Evolutionary conservation across 2,888 invertebrate species (phyloP), one percentile per base, ranked within the genome.

Genomic region (Papilio demoleus): DNA sequence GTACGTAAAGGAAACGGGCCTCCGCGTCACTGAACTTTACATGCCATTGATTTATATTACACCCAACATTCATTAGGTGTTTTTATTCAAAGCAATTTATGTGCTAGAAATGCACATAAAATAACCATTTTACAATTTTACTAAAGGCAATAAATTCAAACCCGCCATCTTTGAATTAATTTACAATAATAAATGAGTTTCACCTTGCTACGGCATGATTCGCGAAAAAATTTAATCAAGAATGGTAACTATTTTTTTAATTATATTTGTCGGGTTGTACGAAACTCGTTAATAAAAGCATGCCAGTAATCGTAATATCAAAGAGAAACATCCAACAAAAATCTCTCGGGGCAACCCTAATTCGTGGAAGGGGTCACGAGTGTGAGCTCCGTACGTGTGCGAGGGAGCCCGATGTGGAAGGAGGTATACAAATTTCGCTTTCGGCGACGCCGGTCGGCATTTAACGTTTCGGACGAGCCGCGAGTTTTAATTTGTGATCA

Each of bases 401-500:
- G 77, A 75, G 80, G 59, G 50, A 59, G 68, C 38, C n/a, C 19
- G 59, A 34, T 42, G 53, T 40, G 70, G 78, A 67, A 69, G 69
- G 68, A 70, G 67, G 81, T 80, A 84, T 81, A 86, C 87, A 84
- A 88, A 89, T 88, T 90, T 89, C 79, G 90, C 88, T 90, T 86
- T 88, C 88, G 88, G 90, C 89, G 81, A 85, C 83, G 84, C 85
- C 80, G 81, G 84, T 83, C 79, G 80, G 77, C 88, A 85, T 87
- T 88, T 86, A 90, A 90, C 88, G 84, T 90, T 89, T 88, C 84
- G 90, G 88, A 87, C 90, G 88, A 88, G 87, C 85, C 83, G 84
- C 88, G 86, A 88, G 87, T 92, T 92, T 92, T 92, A 92, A 92
- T 92, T 92, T 92, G 92, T 92, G 90, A 91, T 92, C 92, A 92